Evolutionary conservation across 2,888 invertebrate genomes (phyloP).

Genomic region (Aporophyla lueneburgensis): DNA sequence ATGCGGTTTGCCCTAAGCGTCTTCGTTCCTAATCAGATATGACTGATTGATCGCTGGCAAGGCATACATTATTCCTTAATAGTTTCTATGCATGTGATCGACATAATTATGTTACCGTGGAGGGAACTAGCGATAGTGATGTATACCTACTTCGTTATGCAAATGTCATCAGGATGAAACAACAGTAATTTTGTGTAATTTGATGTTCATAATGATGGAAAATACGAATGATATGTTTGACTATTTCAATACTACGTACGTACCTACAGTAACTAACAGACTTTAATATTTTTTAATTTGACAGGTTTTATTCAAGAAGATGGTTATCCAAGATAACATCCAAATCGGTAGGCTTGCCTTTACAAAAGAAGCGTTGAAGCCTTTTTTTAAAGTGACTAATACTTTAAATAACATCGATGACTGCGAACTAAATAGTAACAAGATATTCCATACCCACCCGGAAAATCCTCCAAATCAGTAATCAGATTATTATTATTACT

Average conservation of each 20-base stretch:
- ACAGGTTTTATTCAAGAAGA: background rate
- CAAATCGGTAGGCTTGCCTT: no score
- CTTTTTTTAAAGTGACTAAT: slow-evolving; percentile 21
- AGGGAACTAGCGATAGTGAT: slow-evolving; percentile 1
- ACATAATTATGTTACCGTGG: slow-evolving; percentile 23
- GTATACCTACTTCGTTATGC: background rate
- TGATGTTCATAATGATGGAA: background rate
- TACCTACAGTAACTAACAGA: background rate
- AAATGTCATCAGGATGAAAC: background rate
- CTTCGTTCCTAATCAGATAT: slow-evolving; percentile 33
- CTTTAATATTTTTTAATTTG: background rate
- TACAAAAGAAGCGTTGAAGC: no score
- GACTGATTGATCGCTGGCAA: slow-evolving; percentile 30
- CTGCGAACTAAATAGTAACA: background rate
- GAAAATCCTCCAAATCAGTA: no score
- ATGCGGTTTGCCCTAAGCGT: slow-evolving; percentile 1
- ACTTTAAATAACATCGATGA: background rate
- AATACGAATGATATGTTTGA: background rate
- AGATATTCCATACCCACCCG: background rate
- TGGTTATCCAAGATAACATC: no score
- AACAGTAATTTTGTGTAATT: background rate
- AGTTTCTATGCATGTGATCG: slow-evolving; percentile 37
- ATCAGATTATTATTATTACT: slow-evolving; percentile 34
- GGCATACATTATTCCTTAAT: slow-evolving; percentile 35
- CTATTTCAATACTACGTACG: background rate